phyloP scores from a whole-genome alignment of 2,113 vertebrate species.

The Penelope pileata region DNA sequence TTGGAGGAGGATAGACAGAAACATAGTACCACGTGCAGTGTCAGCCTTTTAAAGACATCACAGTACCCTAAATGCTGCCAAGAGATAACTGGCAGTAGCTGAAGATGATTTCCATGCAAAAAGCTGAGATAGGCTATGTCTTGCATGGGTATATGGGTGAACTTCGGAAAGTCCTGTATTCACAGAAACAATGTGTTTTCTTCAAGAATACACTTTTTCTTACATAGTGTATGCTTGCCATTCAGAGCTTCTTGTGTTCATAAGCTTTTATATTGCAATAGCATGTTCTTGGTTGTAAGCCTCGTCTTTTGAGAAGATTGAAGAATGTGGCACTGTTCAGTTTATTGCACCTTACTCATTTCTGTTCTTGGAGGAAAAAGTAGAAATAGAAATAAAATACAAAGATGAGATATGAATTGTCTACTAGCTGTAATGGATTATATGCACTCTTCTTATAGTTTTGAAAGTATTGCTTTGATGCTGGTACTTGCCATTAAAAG shows the following conservation, averaged over 20 bases:
- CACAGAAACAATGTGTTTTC: background rate
- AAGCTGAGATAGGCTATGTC: background rate
- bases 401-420: background rate
- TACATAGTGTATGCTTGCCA: background rate
- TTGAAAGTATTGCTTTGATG: background rate
- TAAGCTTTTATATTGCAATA: background rate
- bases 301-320: background rate
- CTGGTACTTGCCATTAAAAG: background rate
- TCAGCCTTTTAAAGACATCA: background rate
- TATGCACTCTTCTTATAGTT: background rate
- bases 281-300: background rate
- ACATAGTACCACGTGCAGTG: background rate
- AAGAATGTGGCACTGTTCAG: background rate
- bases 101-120: background rate
- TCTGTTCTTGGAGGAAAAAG: background rate
- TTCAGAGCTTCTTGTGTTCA: background rate
- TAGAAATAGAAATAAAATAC: background rate
- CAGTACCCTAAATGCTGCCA: background rate
- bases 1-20: background rate
- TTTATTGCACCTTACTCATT: background rate
- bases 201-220: background rate
- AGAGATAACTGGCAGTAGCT: background rate
- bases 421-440: background rate
- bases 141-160: background rate
- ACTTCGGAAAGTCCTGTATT: background rate